A percentile compares a stretch with the other conserved stretches of the same genome.
Evolutionary conservation across 2,113 vertebrate species (phyloP).

Genomic region (Oryctolagus cuniculus): DNA sequence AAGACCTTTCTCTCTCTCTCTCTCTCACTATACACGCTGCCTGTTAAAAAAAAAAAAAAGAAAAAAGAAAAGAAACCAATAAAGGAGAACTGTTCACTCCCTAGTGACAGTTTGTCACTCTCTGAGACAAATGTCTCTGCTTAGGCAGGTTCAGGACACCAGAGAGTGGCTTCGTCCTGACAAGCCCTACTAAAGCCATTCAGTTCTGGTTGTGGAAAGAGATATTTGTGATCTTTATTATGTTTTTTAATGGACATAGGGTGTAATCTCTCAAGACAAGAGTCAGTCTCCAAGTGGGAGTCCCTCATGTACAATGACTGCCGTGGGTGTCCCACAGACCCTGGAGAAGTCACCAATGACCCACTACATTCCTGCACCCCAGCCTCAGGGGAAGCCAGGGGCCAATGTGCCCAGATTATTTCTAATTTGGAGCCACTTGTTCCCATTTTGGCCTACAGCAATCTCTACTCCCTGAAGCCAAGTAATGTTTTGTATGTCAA

Average conservation of each 20-base stretch:
- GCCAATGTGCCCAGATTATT: neutral
- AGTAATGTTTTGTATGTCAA: neutral
- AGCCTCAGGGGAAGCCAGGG: neutral
- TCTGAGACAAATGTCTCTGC: constrained; percentile 55
- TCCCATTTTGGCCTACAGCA: neutral
- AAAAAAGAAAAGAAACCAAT: constrained; percentile 78
- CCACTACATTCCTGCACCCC: neutral
- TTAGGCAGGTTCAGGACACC: constrained; percentile 63
- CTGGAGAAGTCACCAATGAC: neutral
- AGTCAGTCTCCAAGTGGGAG: neutral
- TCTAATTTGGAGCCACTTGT: neutral
- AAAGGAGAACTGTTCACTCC: constrained; percentile 61
- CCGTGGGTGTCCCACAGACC: too few species aligned
- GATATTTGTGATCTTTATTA: constrained; percentile 16
- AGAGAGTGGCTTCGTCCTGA: constrained; percentile 47
- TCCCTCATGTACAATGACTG: too few species aligned
- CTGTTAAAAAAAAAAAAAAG: too few species aligned
- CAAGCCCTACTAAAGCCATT: constrained; percentile 43
- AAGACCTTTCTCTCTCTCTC: too few species aligned
- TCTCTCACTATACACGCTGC: too few species aligned
- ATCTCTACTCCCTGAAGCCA: neutral
- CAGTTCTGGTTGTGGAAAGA: constrained; percentile 5
- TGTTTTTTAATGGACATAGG: neutral
- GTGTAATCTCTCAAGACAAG: neutral
- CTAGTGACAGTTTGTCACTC: constrained; percentile 76